Percentiles rank a stretch among this genome's conserved stretches.
These are phyloP conservation scores for Odontamblyopus lacepedii DNA, from an alignment of 2,797 vertebrate genomes.

Conservation along the genomic window DNA sequence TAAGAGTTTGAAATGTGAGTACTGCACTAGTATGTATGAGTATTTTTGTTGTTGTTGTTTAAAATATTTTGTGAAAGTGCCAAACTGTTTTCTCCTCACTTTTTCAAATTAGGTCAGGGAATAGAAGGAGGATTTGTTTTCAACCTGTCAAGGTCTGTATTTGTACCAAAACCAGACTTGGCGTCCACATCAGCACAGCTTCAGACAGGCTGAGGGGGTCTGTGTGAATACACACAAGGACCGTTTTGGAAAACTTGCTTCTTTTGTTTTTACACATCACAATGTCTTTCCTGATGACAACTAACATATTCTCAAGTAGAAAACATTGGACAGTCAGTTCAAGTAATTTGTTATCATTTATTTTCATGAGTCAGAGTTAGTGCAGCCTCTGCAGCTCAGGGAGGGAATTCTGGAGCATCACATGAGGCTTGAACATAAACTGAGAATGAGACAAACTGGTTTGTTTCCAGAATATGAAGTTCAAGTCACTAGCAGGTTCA, in stretches of 20 bases:
- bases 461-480: too few relatives aligned
- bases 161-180: background rate
- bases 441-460: too few relatives aligned
- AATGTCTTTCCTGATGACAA: too few relatives aligned
- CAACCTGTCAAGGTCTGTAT: background rate
- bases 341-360: background rate
- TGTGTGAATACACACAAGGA: background rate
- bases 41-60: background rate
- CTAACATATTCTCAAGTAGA: background rate
- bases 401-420: too few relatives aligned
- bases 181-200: background rate
- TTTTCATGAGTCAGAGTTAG: background rate
- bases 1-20: too few relatives aligned
- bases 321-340: background rate
- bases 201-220: background rate
- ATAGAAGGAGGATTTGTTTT: conserved; percentile 1
- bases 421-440: too few relatives aligned
- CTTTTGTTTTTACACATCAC: background rate
- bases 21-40: background rate
- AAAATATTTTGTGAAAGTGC: background rate
- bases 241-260: background rate
- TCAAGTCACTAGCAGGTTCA: too few relatives aligned
- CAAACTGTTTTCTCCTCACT: background rate
- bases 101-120: background rate
- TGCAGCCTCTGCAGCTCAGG: too few relatives aligned